Conservation (phyloP, 2,797 vertebrate genomes). For the Limnodromus scolopaceus region DNA sequence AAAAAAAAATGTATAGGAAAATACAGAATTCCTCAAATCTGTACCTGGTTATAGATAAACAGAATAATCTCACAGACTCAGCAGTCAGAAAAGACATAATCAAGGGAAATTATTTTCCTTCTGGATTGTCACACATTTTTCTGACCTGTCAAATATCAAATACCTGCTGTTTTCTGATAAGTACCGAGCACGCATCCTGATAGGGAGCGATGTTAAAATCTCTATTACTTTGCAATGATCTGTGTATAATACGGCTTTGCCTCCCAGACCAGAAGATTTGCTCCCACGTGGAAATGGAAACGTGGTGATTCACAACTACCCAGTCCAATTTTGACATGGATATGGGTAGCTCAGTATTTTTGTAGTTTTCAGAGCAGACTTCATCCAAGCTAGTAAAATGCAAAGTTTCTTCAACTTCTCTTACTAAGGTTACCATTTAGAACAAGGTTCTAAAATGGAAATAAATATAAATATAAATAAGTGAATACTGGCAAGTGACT, state of each 20-base stretch:
- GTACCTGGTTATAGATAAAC: background rate
- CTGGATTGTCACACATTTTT: constrained; percentile 9
- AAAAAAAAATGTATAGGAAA: background rate
- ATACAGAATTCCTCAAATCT: background rate
- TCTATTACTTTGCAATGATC: constrained; percentile 25
- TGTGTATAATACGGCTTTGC: background rate
- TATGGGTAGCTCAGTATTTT: background rate
- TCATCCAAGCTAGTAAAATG: background rate
- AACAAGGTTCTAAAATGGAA: background rate
- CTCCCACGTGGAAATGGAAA: background rate
- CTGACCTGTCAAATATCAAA: constrained; percentile 43
- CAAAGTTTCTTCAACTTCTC: background rate
- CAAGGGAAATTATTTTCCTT: constrained; percentile 28
- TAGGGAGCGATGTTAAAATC: background rate
- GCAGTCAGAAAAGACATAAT: background rate
- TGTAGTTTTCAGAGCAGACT: background rate
- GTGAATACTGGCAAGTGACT: background rate
- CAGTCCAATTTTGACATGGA: background rate
- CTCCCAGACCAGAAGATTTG: background rate
- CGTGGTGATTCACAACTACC: background rate
- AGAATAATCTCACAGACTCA: background rate
- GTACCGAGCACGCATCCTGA: background rate
- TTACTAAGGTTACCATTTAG: background rate
- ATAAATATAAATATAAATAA: background rate
- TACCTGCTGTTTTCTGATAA: constrained; percentile 48